Evolutionary conservation across 2,113 vertebrate species (phyloP).

Genomic region (Monopterus albus): DNA sequence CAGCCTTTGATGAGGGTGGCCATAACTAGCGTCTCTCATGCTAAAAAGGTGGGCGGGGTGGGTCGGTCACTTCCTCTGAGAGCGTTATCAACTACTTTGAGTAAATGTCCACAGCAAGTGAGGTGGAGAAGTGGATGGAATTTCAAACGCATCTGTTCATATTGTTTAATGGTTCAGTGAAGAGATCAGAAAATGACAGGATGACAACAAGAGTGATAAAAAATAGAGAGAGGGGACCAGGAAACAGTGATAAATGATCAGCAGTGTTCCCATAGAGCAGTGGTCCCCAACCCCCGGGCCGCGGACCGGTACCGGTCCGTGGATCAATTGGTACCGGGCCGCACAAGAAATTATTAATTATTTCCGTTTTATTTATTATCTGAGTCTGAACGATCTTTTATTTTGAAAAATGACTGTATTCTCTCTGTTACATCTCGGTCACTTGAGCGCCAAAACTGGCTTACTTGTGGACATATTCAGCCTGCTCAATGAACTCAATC

Average conservation of each 20-base stretch:
- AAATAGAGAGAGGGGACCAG: neutral
- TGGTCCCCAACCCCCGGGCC: too few species aligned
- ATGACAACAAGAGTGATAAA: neutral
- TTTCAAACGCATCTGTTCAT: neutral
- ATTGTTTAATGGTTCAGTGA: neutral
- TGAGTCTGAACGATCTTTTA: too few species aligned
- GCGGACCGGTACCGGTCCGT: too few species aligned
- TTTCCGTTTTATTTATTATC: too few species aligned
- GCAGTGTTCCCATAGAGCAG: constrained; percentile 9
- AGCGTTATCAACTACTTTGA: constrained; percentile 44
- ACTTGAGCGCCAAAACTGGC: too few species aligned
- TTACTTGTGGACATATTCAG: too few species aligned
- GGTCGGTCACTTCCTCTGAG: constrained; percentile 54
- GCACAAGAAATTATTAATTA: too few species aligned
- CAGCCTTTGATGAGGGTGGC: constrained; percentile 29
- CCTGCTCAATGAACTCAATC: too few species aligned
- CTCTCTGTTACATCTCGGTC: too few species aligned
- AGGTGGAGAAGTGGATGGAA: neutral
- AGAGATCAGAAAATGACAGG: neutral
- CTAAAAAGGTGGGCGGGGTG: constrained; percentile 57
- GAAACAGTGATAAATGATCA: constrained; percentile 30
- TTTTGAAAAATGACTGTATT: too few species aligned
- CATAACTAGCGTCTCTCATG: constrained; percentile 33
- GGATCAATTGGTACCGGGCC: too few species aligned
- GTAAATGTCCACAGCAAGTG: constrained; percentile 6